Conservation (phyloP, 2,797 vertebrate species). For the Nyctalus aviator region DNA sequence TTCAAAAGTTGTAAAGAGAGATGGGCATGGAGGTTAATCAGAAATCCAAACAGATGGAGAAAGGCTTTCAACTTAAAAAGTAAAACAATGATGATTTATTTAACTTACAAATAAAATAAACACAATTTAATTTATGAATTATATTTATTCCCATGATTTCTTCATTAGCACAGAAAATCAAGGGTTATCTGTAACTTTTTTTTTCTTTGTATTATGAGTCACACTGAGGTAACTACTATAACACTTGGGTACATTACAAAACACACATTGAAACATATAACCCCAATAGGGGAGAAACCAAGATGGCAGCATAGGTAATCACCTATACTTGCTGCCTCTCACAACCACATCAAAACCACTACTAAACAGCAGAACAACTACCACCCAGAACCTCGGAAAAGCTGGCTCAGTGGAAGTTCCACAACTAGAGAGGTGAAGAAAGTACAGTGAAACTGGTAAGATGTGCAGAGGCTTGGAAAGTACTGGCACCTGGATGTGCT, state of each 20-base stretch:
- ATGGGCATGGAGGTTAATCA: background rate
- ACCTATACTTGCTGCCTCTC: no score
- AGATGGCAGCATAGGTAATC: no score
- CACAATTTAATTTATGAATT: background rate
- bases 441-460: no score
- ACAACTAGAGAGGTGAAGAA: no score
- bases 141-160: background rate
- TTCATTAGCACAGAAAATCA: constrained; percentile 26
- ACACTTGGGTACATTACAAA: background rate
- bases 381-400: no score
- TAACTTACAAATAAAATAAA: background rate
- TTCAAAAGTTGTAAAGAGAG: background rate
- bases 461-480: no score
- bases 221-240: background rate
- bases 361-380: no score
- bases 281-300: no score
- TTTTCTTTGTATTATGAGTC: background rate
- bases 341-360: no score
- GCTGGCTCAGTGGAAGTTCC: no score
- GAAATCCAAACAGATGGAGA: background rate
- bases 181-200: background rate
- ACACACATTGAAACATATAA: background rate
- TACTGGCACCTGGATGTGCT: no score
- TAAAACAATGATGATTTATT: constrained; percentile 4
- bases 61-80: background rate